A percentile compares a stretch with the other conserved stretches of the same genome.
Evolutionary conservation across 1,140 invertebrate species (phyloP).

Genomic region (Conopomorpha cramerella): DNA sequence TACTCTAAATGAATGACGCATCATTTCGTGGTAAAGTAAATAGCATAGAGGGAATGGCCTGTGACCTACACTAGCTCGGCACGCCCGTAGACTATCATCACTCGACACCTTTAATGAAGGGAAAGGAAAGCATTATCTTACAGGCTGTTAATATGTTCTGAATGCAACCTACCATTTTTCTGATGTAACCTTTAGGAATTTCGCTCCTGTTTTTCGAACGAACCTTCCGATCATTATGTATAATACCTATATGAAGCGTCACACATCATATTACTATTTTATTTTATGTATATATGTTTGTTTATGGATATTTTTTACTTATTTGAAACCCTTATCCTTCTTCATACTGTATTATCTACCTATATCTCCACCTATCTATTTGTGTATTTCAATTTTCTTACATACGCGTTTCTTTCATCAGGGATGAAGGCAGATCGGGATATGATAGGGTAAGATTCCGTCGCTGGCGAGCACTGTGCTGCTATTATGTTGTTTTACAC

Average conservation of each 20-base stretch:
- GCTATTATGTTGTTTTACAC: no score
- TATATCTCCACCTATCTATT: slow-evolving; percentile 1
- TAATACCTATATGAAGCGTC: no score
- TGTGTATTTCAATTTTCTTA: not conserved
- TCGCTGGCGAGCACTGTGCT: no score
- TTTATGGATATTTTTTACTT: not conserved
- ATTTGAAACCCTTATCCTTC: slow-evolving; percentile 9
- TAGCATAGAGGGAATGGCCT: slow-evolving; percentile 11
- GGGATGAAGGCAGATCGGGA: slow-evolving; percentile 58
- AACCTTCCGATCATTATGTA: no score
- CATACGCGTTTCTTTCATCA: slow-evolving; percentile 46
- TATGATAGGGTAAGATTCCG: slow-evolving; percentile 59
- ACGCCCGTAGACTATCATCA: no score
- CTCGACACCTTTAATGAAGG: no score
- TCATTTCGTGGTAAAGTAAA: slow-evolving; percentile 34
- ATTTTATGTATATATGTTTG: not conserved
- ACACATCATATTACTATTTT: no score
- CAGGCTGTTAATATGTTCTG: slow-evolving; percentile 18
- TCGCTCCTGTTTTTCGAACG: no score
- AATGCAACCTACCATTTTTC: no score
- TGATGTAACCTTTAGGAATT: no score
- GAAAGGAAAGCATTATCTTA: no score
- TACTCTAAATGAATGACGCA: slow-evolving; percentile 33
- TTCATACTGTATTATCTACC: slow-evolving; percentile 8
- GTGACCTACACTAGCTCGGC: slow-evolving; percentile 8